A percentile compares a stretch with the other conserved stretches of the same genome.
phyloP scores from a whole-genome alignment of 2,888 invertebrate species.

The Argyra leucocephala region DNA sequence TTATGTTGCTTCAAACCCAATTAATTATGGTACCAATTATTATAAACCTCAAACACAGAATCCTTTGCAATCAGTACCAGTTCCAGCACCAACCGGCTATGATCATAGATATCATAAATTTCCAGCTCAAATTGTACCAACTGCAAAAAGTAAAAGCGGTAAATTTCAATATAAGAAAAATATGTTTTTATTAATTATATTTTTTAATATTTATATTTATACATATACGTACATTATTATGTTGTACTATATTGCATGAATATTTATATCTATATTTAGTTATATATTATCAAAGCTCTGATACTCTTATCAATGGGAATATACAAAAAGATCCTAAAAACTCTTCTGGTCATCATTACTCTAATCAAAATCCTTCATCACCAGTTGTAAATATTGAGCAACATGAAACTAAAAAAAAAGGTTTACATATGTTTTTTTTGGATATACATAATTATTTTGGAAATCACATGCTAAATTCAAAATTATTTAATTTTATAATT shows the following conservation, averaged over 20 bases:
- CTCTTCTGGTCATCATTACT: background rate
- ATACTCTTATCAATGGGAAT: background rate
- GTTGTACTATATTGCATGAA: no score
- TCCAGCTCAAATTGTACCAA: conserved; percentile 15
- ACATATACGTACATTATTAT: no score
- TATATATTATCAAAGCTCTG: background rate
- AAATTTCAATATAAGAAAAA: background rate
- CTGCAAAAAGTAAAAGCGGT: conserved; percentile 23
- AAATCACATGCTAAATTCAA: background rate
- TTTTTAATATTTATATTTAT: no score
- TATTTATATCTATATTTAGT: background rate
- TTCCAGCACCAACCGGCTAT: background rate
- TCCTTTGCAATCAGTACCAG: conserved; percentile 12
- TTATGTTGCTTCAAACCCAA: background rate
- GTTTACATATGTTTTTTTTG: background rate
- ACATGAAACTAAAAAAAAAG: background rate
- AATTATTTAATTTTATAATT: background rate
- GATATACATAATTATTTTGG: background rate
- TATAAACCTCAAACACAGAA: conserved; percentile 15
- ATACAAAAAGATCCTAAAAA: background rate
- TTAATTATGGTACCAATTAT: conserved; percentile 8
- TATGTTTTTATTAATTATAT: no score
- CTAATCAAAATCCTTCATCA: background rate
- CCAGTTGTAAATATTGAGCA: background rate
- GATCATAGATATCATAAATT: conserved; percentile 6